Percentiles rank a stretch among this genome's conserved stretches.
phyloP scores from a whole-genome alignment of 2,888 invertebrate species.

The Psylliodes chrysocephalus region DNA sequence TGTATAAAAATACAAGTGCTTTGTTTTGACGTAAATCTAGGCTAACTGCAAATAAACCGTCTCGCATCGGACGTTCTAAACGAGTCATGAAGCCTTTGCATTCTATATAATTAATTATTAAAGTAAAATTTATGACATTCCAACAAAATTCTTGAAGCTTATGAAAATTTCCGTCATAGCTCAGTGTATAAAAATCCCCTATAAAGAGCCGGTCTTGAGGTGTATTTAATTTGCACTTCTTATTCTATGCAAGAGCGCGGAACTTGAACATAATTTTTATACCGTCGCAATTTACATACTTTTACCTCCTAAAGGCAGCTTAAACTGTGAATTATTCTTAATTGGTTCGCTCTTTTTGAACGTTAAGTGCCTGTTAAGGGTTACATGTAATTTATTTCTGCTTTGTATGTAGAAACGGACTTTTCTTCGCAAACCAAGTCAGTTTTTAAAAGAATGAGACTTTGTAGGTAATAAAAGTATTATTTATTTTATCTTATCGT shows the following conservation, averaged over 20 bases:
- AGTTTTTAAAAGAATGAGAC: no score
- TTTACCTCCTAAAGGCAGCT: conserved; percentile 17
- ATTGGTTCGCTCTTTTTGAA: conserved; percentile 11
- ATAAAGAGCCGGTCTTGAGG: background rate
- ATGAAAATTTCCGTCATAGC: background rate
- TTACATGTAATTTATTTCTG: background rate
- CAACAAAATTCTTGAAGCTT: background rate
- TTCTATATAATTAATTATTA: no score
- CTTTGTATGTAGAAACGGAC: background rate
- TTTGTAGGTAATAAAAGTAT: background rate
- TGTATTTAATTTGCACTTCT: conserved; percentile 17
- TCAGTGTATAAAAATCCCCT: background rate
- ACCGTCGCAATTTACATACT: conserved; percentile 10
- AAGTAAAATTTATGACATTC: background rate
- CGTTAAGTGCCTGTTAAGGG: conserved; percentile 13
- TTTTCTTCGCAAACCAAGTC: background rate
- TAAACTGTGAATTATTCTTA: conserved; percentile 23
- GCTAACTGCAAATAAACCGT: no score
- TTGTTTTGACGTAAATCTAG: no score
- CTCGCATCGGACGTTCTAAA: no score
- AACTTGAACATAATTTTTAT: conserved; percentile 7
- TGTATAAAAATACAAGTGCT: no score
- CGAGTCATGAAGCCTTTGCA: no score
- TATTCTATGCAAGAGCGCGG: conserved; percentile 6
- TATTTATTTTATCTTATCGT: no score